phyloP scores from a whole-genome alignment of 2,113 vertebrate species.

The Dendropsophus ebraccatus region DNA sequence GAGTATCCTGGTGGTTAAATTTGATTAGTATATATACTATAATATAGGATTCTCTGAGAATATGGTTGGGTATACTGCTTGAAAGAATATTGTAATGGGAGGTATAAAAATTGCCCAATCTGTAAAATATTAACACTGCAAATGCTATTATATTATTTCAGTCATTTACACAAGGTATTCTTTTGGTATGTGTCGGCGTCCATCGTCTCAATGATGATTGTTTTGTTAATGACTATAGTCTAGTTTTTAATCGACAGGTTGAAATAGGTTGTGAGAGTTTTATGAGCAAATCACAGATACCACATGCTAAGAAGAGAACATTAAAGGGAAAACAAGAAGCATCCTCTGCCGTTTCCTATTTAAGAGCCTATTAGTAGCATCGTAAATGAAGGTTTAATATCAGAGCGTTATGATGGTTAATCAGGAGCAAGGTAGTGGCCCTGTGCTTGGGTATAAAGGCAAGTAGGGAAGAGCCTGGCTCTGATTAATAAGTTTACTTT shows the following conservation, averaged over 20 bases:
- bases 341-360: slow-evolving; percentile 4
- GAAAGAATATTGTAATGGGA: background rate
- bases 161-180: background rate
- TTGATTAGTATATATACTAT: background rate
- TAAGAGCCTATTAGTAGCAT: slow-evolving; percentile 22
- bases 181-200: background rate
- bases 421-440: background rate
- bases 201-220: background rate
- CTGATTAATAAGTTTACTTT: no score
- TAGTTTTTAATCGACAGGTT: slow-evolving; percentile 11
- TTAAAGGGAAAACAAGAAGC: slow-evolving; percentile 38
- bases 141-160: background rate
- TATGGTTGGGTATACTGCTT: background rate
- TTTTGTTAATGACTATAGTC: background rate
- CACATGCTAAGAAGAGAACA: slow-evolving; percentile 44
- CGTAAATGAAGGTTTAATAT: slow-evolving; percentile 33
- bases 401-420: background rate
- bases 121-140: background rate
- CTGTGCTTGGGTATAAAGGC: background rate
- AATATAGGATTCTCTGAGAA: background rate
- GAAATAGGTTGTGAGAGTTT: slow-evolving; percentile 31
- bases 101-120: background rate
- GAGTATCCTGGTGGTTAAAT: background rate
- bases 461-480: no score
- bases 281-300: slow-evolving; percentile 36